Evolutionary conservation across 2,797 vertebrate species (phyloP).

Genomic region (Delichon dasypus): DNA sequence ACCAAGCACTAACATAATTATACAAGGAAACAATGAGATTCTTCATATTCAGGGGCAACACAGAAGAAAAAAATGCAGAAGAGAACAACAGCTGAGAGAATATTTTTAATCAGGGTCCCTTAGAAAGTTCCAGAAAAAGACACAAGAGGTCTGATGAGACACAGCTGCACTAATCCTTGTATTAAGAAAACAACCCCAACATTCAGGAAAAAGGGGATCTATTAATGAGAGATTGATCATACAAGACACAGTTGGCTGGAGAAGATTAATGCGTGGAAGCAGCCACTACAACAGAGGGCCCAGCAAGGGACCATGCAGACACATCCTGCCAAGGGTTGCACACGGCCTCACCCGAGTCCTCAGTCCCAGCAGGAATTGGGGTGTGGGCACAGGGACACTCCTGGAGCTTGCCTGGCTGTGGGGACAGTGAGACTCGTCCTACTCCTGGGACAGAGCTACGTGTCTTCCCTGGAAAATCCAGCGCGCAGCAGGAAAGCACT

Average conservation of each 20-base stretch:
- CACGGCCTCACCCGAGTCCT: not conserved
- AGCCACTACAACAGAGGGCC: not conserved
- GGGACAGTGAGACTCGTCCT: rapidly evolving
- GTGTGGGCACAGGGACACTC: not conserved
- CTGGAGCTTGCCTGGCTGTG: not conserved
- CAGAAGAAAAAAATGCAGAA: not conserved
- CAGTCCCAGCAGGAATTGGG: not conserved
- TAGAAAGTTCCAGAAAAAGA: slow-evolving; percentile 49
- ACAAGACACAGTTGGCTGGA: slow-evolving; percentile 17
- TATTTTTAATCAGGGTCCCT: slow-evolving; percentile 58
- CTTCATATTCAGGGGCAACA: not conserved
- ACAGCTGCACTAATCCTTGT: slow-evolving; percentile 55
- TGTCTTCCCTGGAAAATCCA: not conserved
- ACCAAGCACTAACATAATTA: slow-evolving; percentile 13
- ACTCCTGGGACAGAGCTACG: not conserved
- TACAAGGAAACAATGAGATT: slow-evolving; percentile 25
- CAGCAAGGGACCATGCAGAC: not conserved
- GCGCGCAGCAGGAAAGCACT: not conserved
- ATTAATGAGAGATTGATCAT: slow-evolving; percentile 46
- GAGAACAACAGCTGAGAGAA: slow-evolving; percentile 40
- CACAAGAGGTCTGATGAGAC: slow-evolving; percentile 60
- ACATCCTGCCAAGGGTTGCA: not conserved
- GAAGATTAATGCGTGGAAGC: slow-evolving; percentile 26
- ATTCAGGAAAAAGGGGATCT: not conserved
- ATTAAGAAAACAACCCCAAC: not conserved